Base-by-base conservation (phyloP, 2,888 invertebrate genomes). In the Pomacea canaliculata region DNA sequence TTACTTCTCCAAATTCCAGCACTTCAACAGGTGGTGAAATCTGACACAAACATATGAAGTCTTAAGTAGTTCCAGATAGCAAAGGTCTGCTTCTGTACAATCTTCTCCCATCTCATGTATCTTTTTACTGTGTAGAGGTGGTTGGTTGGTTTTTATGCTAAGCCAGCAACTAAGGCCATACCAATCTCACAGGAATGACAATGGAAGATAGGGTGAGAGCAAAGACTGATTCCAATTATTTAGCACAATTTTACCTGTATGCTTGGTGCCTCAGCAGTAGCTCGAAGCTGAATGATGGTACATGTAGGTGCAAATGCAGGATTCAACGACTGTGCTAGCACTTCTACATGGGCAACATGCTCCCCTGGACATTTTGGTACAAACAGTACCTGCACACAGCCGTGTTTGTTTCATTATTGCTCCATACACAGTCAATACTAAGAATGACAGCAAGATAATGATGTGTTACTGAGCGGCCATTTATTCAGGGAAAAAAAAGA, bases 1-100 rank as follows among this genome's bases (percentile, higher is more conserved):
- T 81, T 37, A 87, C 71, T 51, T 85, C 83, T 1, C 87, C 89
- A 82, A 86, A 87, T 76, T 87, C 78, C 46, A 88, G 72, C 10
- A 62, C 74, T 46, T 74, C 74, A 59, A 70, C 69, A 27, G 71
- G 49, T 4, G 70, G 73, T 23, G 65, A 63, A 23, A 65, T 51
- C 74, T 74, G 37, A 56, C 12, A 56, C 51, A 56, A 7, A 56
- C 51, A 37, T 60, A 60, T 2, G 2, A 60, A 60, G n/a, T 60
- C 60, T 60, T 18, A 60, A 60, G 60, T 19, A 19, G n/a, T 18
- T 19, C 60, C n/a, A 19, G n/a, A n/a, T 60, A 60, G 60, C 7
- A 60, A 4, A 60, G 16, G 60, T 5, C n/a, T 60, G 16, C 60
- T n/a, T 60, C n/a, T n/a, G n/a, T n/a, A 60, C 2, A 60, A 60